A percentile compares a stretch with the other conserved stretches of the same genome.
phyloP scores from a whole-genome alignment of 2,888 invertebrate species.

The Cacoxenus indagator region DNA sequence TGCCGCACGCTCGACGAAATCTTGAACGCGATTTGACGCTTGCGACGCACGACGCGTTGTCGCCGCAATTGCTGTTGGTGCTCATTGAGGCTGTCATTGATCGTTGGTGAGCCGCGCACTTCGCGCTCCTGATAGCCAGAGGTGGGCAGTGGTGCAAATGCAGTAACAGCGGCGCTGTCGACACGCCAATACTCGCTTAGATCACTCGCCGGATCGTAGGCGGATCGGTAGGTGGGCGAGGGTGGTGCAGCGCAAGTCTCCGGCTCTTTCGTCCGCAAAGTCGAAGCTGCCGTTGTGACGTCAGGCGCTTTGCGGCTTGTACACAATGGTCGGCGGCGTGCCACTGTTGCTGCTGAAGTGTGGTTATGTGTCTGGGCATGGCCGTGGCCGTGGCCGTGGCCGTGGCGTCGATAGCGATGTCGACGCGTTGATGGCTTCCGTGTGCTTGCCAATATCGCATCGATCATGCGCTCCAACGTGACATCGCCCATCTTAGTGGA shows the following conservation, averaged over 20 bases:
- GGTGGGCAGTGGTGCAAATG: background rate
- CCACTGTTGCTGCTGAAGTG: too few species aligned
- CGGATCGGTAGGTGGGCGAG: conserved; percentile 68
- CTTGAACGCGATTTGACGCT: conserved; percentile 54
- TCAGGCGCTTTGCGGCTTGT: background rate
- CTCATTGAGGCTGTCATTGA: conserved; percentile 5
- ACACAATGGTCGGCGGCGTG: background rate
- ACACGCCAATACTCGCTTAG: conserved; percentile 68
- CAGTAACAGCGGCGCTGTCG: background rate
- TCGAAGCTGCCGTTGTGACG: conserved; percentile 15
- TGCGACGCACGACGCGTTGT: conserved; percentile 66
- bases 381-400: conserved; percentile 14
- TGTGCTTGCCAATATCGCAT: conserved; percentile 70
- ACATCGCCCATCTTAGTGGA: conserved; percentile 69
- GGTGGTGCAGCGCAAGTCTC: conserved; percentile 37
- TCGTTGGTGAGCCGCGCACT: conserved; percentile 55
- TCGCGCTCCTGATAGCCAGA: conserved; percentile 62
- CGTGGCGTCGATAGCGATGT: background rate
- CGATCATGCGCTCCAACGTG: conserved; percentile 70
- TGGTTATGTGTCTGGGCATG: background rate
- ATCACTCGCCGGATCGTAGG: conserved; percentile 70
- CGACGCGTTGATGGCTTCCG: conserved; percentile 56
- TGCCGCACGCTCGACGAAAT: conserved; percentile 55
- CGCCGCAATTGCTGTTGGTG: conserved; percentile 49
- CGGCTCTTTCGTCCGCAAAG: conserved; percentile 16